Evolutionary conservation across 2,113 vertebrate genomes (phyloP).

Genomic region (Copsychus sechellarum): DNA sequence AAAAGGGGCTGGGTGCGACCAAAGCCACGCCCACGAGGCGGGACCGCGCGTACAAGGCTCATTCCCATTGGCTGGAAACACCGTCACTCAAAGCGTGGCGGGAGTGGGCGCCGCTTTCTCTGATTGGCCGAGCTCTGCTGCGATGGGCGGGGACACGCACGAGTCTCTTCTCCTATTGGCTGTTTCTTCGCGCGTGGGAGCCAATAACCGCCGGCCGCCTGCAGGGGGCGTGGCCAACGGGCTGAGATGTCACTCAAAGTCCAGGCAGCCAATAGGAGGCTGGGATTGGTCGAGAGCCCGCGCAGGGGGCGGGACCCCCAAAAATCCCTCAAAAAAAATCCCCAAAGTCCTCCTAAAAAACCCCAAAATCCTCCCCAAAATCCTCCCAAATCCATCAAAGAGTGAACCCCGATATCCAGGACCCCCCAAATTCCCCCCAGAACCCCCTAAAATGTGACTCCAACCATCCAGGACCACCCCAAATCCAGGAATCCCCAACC

Average conservation of each 20-base stretch:
- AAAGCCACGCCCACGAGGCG: neutral
- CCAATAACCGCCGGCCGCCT: neutral
- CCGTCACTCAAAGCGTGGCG: neutral
- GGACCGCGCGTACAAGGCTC: neutral
- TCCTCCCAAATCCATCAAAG: neutral
- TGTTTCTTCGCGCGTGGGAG: neutral
- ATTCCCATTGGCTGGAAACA: neutral
- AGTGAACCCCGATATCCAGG: no score
- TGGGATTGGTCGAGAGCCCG: no score
- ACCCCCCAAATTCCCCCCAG: no score
- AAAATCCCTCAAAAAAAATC: no score
- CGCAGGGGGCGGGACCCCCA: neutral
- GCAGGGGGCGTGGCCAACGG: neutral
- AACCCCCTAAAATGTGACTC: no score
- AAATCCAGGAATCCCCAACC: neutral
- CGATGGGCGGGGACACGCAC: neutral
- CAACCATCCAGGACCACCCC: neutral
- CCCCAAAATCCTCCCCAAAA: no score
- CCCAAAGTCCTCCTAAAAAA: no score
- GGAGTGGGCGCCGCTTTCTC: neutral
- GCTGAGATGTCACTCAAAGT: neutral
- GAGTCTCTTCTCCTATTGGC: neutral
- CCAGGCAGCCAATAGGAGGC: neutral
- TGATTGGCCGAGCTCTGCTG: fast-evolving
- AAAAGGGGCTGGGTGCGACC: fast-evolving